Percentiles rank a stretch among this genome's conserved stretches.
phyloP scores from a whole-genome alignment of 2,888 invertebrate species.

The Drosophila borborema region DNA sequence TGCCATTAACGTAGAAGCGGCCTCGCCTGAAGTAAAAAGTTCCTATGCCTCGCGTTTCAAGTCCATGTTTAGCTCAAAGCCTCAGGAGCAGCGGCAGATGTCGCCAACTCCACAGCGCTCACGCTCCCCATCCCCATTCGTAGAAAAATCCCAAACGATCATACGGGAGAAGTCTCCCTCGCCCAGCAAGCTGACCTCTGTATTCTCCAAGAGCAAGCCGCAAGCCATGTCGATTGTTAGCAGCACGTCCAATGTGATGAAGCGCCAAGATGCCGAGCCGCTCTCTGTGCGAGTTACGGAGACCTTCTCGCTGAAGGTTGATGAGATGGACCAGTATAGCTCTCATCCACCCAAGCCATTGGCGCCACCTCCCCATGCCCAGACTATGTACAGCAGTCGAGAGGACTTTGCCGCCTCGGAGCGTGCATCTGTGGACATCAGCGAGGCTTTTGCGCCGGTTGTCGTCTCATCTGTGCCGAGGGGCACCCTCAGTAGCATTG shows the following conservation, averaged over 20 bases:
- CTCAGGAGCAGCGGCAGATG: conserved; percentile 47
- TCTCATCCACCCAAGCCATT: conserved; percentile 67
- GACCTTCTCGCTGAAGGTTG: conserved; percentile 84
- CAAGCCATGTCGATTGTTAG: conserved; percentile 73
- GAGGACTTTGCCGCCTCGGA: conserved; percentile 78
- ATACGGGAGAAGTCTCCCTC: conserved; percentile 65
- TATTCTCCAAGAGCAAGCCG: conserved; percentile 70
- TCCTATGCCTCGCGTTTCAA: conserved; percentile 82
- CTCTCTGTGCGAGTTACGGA: conserved; percentile 82
- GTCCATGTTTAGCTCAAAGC: conserved; percentile 79
- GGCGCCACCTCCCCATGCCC: conserved; percentile 61
- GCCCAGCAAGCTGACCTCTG: conserved; percentile 67
- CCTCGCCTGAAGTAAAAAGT: conserved; percentile 72
- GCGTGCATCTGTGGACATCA: conserved; percentile 61
- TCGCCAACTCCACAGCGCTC: conserved; percentile 62
- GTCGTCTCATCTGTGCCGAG: conserved; percentile 67
- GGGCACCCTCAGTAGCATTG: conserved; percentile 53
- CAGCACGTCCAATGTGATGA: conserved; percentile 63
- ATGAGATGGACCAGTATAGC: conserved; percentile 84
- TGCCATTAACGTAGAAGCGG: conserved; percentile 49
- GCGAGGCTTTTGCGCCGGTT: conserved; percentile 81
- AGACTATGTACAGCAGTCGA: conserved; percentile 77
- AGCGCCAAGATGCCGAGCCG: conserved; percentile 75
- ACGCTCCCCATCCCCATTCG: conserved; percentile 63
- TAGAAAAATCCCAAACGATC: conserved; percentile 56